Percentiles rank a stretch among this genome's conserved stretches.
These are phyloP conservation scores for Heliconius congener DNA, from an alignment of 1,140 invertebrate genomes.

Conservation along the genomic window DNA sequence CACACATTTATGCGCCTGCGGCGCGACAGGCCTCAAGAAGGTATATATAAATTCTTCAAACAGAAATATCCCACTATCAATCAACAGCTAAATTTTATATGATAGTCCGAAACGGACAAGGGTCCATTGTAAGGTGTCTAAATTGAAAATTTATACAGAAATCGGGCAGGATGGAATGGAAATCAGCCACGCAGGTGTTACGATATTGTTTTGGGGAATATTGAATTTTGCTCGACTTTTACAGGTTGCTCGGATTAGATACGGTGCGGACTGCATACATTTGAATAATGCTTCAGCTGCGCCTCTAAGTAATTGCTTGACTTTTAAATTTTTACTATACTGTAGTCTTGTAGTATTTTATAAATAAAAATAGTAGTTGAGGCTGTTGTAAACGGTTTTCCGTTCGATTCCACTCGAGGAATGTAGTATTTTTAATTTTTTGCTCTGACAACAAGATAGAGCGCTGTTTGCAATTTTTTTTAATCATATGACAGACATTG, in stretches of 20 bases:
- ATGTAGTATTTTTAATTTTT: too few relatives aligned
- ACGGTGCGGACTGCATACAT: slow-evolving; percentile 44
- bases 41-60: not conserved
- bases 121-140: slow-evolving; percentile 46
- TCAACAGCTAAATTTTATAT: slow-evolving; percentile 31
- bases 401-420: too few relatives aligned
- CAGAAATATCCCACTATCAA: slow-evolving; percentile 10
- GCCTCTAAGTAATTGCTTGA: slow-evolving; percentile 30
- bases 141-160: slow-evolving; percentile 60
- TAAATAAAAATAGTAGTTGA: too few relatives aligned
- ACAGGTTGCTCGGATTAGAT: slow-evolving; percentile 55
- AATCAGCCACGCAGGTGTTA: slow-evolving; percentile 55
- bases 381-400: too few relatives aligned
- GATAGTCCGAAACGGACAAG: slow-evolving; percentile 34
- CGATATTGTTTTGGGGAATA: slow-evolving; percentile 59
- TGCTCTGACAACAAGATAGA: too few relatives aligned
- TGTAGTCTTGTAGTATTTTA: not conserved
- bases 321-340: slow-evolving; percentile 13
- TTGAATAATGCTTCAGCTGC: slow-evolving; percentile 41
- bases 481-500: too few relatives aligned
- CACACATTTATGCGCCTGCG: too few relatives aligned
- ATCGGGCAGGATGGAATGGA: slow-evolving; percentile 46
- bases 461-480: too few relatives aligned
- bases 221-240: slow-evolving; percentile 60
- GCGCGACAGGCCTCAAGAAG: too few relatives aligned